phyloP scores from a whole-genome alignment of 2,888 invertebrate species.

The Idaea aversata region DNA sequence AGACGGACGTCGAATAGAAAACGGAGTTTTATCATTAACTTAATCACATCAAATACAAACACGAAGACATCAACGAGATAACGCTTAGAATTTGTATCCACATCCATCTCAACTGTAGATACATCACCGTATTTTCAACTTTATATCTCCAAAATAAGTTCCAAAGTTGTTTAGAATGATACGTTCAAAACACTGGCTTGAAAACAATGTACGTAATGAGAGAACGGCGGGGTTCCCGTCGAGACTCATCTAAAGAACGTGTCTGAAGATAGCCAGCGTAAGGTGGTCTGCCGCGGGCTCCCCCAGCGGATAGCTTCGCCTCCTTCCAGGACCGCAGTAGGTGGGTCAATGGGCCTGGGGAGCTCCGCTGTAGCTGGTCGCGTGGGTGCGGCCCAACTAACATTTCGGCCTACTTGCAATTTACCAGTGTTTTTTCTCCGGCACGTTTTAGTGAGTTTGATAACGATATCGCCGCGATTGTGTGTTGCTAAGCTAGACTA shows the following conservation, averaged over 20 bases:
- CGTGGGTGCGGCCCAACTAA: constrained; percentile 49
- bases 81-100: constrained; percentile 31
- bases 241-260: constrained; percentile 54
- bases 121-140: constrained; percentile 26
- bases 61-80: constrained; percentile 19
- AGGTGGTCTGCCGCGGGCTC: constrained; percentile 37
- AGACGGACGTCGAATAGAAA: neutral
- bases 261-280: constrained; percentile 40
- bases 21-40: neutral
- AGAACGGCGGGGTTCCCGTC: constrained; percentile 53
- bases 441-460: constrained; percentile 31
- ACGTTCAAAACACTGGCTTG: constrained; percentile 50
- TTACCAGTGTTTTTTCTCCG: constrained; percentile 51
- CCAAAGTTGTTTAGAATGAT: neutral
- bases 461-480: constrained; percentile 10
- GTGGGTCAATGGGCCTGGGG: constrained; percentile 55
- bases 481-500: neutral
- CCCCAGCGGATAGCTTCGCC: constrained; percentile 25
- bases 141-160: constrained; percentile 28
- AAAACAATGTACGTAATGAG: constrained; percentile 57
- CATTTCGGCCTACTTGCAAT: constrained; percentile 62
- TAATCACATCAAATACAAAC: constrained; percentile 6
- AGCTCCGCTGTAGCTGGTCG: constrained; percentile 45
- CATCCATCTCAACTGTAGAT: constrained; percentile 32
- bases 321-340: constrained; percentile 37